Evolutionary conservation across 2,797 vertebrate genomes (phyloP), one percentile per base, ranked within the genome.

Genomic region (Sciurus carolinensis): DNA sequence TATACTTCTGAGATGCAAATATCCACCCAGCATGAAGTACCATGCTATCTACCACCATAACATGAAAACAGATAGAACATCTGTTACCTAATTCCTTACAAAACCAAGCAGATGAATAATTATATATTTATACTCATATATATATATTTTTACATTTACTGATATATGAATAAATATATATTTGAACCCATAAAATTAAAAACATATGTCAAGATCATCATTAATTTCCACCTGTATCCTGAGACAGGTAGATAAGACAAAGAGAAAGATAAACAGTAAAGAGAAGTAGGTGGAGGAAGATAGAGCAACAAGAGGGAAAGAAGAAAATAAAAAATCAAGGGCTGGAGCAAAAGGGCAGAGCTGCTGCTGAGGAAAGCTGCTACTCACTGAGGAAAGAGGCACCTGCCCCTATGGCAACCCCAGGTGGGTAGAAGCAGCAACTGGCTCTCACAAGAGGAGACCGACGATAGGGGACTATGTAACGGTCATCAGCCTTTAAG

Each of bases 1-100:
- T 91, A 85, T 89, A 62, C 79, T 84, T 87, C 69, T 96, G 87
- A 96, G 90, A 96, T 96, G 90, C 93, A 97, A 93, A 96, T 96
- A 92, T 62, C 94, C 96, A 87, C 44, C 59, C 83, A 89, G 85
- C 94, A 84, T 54, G 59, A 75, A 81, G 62, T 50, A 59, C 57
- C 52, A 10, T 36, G 59, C 59, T 69, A 67, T 71, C 84, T 66
- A 54, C 93, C 93, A 90, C 15, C 10, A 33, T 52, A 80, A 82
- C 64, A 87, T 57, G 59, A 7, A 88, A 71, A 90, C 64, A 97
- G 92, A 84, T n/a, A 76, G 73, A 95, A 67, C 69, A 76, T 59
- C 47, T 71, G 72, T 72, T 91, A 76, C 67, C 62, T 64, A 26
- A 92, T 57, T 81, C 77, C 87, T 90, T 90, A 7, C 80, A 93